These are phyloP conservation scores for Ochropleura leucogaster DNA, from an alignment of 2,888 invertebrate species.

Conservation along the genomic window DNA sequence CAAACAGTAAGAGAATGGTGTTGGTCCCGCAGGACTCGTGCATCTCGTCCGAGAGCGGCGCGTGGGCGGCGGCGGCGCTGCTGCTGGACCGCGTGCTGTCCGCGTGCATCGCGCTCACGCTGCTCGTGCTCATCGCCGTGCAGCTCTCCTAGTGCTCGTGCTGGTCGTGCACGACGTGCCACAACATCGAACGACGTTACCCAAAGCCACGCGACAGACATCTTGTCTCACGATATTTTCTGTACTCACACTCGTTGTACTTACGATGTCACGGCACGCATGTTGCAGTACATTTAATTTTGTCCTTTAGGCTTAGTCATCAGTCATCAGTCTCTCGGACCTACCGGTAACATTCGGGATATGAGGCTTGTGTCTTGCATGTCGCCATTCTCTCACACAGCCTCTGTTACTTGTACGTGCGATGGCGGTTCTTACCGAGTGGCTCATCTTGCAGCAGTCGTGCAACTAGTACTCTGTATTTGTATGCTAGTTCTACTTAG, in stretches of 20 bases:
- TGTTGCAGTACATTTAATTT: no score
- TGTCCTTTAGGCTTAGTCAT: no score
- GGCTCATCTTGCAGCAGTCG: neutral
- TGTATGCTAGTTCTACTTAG: constrained; percentile 25
- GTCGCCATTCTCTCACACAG: neutral
- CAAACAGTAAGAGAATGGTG: neutral
- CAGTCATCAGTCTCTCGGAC: no score
- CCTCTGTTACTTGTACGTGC: neutral
- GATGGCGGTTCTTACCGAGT: neutral
- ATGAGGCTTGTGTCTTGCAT: neutral
- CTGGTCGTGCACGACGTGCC: neutral
- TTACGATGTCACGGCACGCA: neutral
- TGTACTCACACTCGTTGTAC: neutral
- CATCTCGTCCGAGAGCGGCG: constrained; percentile 67
- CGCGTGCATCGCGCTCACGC: constrained; percentile 66
- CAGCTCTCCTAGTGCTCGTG: constrained; percentile 40
- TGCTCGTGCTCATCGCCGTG: constrained; percentile 66
- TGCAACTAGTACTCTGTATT: constrained; percentile 2
- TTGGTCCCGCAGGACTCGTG: constrained; percentile 51
- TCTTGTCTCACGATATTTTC: neutral
- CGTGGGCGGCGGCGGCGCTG: constrained; percentile 80
- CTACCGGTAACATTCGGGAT: no score
- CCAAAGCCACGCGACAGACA: neutral
- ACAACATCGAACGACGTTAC: neutral
- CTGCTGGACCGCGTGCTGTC: constrained; percentile 76